Evolutionary conservation across 2,113 vertebrate genomes (phyloP).

Genomic region (Dicerorhinus sumatrensis): DNA sequence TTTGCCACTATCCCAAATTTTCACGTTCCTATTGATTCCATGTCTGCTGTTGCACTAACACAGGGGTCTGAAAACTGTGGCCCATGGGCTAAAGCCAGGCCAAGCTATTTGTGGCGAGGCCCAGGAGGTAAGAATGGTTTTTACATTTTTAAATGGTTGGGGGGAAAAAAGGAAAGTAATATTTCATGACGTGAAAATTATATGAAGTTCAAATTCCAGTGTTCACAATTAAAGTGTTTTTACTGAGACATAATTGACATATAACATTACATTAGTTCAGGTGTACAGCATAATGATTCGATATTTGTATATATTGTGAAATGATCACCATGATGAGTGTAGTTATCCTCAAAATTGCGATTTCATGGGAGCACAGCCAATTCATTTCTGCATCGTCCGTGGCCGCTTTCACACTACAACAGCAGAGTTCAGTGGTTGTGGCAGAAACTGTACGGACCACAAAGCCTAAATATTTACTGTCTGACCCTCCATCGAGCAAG

Average conservation of each 20-base stretch:
- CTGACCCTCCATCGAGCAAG: too few species aligned
- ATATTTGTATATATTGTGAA: background rate
- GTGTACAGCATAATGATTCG: background rate
- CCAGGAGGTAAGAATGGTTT: background rate
- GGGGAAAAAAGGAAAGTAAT: background rate
- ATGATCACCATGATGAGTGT: background rate
- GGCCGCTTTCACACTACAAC: fast-evolving
- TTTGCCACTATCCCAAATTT: background rate
- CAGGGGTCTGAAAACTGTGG: too few species aligned
- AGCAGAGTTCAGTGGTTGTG: fast-evolving
- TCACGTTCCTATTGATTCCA: background rate
- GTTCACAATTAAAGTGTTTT: background rate
- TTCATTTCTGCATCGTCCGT: background rate
- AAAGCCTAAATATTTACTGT: background rate
- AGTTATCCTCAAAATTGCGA: background rate
- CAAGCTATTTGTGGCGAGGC: background rate
- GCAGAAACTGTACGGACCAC: fast-evolving
- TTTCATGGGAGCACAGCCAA: background rate
- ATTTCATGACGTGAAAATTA: background rate
- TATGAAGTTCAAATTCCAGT: background rate
- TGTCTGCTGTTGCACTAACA: background rate
- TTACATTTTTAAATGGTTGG: background rate
- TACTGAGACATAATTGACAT: background rate
- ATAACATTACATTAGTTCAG: background rate
- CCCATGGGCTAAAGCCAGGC: background rate